Evolutionary conservation across 2,797 vertebrate genomes (phyloP).

Genomic region (Lepus townsendii): DNA sequence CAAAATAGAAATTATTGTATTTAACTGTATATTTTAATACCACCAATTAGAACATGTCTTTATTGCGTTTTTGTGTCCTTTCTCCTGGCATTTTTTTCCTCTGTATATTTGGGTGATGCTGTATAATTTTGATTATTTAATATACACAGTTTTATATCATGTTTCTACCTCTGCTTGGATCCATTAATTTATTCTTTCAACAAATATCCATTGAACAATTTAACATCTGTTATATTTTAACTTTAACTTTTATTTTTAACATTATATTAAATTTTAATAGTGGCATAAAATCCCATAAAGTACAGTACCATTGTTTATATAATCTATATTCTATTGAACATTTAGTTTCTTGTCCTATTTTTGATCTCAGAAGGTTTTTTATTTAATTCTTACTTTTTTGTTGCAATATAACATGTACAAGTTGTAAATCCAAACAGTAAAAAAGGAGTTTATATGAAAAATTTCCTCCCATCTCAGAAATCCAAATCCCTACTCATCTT

Average conservation of each 20-base stretch:
- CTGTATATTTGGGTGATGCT: background rate
- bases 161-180: background rate
- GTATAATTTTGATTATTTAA: conserved; percentile 7
- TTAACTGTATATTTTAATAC: conserved; percentile 15
- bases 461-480: background rate
- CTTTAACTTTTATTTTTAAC: background rate
- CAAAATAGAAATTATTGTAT: conserved; percentile 56
- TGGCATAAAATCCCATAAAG: conserved; percentile 17
- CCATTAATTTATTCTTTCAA: conserved; percentile 15
- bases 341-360: conserved; percentile 26
- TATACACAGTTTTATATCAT: conserved; percentile 5
- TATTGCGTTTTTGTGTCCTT: conserved; percentile 28
- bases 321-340: background rate
- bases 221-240: background rate
- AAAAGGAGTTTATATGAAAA: conserved; percentile 20
- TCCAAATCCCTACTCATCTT: conserved; percentile 5
- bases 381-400: conserved; percentile 11
- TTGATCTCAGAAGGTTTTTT: background rate
- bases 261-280: conserved; percentile 43
- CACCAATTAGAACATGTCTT: background rate
- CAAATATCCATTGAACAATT: background rate
- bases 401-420: background rate
- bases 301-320: conserved; percentile 17
- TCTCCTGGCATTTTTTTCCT: background rate
- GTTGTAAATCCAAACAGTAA: conserved; percentile 10